Evolutionary conservation across 2,797 vertebrate genomes (phyloP), one percentile per base, ranked within the genome.

Genomic region (Malacoraja senta): DNA sequence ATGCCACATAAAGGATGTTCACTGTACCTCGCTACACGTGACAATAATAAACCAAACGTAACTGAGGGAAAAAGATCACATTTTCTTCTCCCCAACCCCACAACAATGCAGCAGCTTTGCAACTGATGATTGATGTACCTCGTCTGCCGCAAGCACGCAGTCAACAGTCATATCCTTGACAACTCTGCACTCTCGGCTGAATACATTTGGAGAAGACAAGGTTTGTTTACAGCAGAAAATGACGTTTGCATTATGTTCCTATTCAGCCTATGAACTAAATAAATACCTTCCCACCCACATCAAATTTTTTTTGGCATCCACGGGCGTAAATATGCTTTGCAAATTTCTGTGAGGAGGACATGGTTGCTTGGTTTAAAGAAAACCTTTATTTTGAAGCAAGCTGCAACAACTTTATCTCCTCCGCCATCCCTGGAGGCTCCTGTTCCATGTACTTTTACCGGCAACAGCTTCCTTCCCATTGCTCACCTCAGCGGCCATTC

Each of bases 171-270:
- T 68, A 63, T 88, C 84, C 84, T 21, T 88, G 84, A 63, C 61
- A 88, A 88, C 84, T 88, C 61, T 65, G 21, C 19, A 88, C 68
- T 68, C 61, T 68, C n/a, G 68, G n/a, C 63, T 88, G 63, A 88
- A 35, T 32, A 88, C 32, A 88, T 68, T 32, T 88, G 84, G 84
- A 35, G 13, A 88, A 68, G 84, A 68, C 68, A 88, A 88, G 84
- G 65, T n/a, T 88, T 21, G n/a, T 68, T 88, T 65, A 35, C 63
- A 26, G 63, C 15, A 65, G 19, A 35, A 10, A 35, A 63, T 68
- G 61, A 35, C 68, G 17, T 29, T 35, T 32, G 19, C 19, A 61
- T 61, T 78, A 21, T 78, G 32, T 12, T 21, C 35, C 77, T 35
- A 13, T 35, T 78, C 24, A 83, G 44, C 38, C 81, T 61, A 84